Conservation (phyloP, 2,113 vertebrate genomes). For the Pterophyllum scalare region DNA sequence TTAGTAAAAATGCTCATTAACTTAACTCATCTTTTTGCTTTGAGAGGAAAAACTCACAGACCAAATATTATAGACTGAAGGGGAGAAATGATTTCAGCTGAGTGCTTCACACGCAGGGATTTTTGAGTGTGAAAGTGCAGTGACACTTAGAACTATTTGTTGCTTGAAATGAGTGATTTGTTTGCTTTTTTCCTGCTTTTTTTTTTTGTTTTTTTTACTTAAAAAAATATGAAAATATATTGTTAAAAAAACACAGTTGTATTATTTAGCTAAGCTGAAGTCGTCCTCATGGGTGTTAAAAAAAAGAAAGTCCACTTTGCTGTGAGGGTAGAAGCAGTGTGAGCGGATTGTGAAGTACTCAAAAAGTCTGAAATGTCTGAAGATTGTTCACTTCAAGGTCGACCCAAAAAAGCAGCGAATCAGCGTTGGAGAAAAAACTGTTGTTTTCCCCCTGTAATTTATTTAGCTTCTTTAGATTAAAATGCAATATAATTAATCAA, state of each 20-base stretch:
- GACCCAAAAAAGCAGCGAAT: neutral
- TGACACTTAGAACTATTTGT: neutral
- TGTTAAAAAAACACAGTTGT: neutral
- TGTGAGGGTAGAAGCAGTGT: neutral
- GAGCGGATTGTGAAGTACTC: neutral
- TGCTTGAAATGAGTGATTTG: neutral
- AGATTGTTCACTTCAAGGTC: neutral
- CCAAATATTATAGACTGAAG: neutral
- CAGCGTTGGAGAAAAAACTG: neutral
- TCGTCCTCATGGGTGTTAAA: neutral
- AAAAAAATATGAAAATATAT: neutral
- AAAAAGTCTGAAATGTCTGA: neutral
- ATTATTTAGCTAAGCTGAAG: neutral
- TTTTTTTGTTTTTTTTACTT: neutral
- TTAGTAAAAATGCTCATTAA: neutral
- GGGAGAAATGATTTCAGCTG: neutral
- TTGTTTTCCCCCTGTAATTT: neutral
- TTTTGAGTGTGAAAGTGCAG: neutral
- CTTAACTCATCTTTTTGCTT: neutral
- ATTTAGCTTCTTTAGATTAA: neutral
- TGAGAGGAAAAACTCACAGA: neutral
- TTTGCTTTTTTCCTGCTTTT: neutral
- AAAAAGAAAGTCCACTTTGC: neutral
- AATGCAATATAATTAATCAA: neutral
- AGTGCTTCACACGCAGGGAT: rapidly evolving